Evolutionary conservation across 2,888 invertebrate species (phyloP), one percentile per base, ranked within the genome.

Genomic region (Ophonus ardosiacus): DNA sequence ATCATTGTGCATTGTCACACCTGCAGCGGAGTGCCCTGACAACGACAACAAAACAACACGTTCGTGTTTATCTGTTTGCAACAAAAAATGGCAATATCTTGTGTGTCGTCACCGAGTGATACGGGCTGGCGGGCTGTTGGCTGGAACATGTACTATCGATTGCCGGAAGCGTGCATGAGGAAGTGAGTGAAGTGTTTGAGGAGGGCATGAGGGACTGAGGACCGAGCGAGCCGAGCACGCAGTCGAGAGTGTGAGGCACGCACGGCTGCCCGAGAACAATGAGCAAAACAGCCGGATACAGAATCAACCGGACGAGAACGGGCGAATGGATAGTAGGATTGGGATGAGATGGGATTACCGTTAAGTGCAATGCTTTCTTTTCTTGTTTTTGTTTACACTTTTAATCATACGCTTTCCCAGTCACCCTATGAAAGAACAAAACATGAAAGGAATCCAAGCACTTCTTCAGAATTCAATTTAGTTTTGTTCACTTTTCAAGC

Each of bases 141-240:
- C 38, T 40, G 71, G 18, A 18, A 74, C 71, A 43, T 43, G 15
- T 68, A 43, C 40, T 74, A 74, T 74, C 71, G 71, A 74, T 74
- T 74, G 40, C 71, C 71, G 71, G 71, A 74, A 74, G 71, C 71
- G 71, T 74, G 71, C 71, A 74, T 74, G 71, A 74, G 71, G 71
- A 74, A 74, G 43, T 74, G 71, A 43, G 40, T 74, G 71, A 74
- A 74, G 71, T 74, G 71, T 74, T 74, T 74, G 71, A 74, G 71
- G 43, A 43, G 71, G 68, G 68, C 38, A 15, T 38, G 31, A 31
- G 31, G 68, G 68, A 68, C 40, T 38, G 31, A 31, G 31, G 31
- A 31, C 31, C 31, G 31, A 31, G 31, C 31, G 31, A 31, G 68
- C 68, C 31, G 31, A 31, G 68, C 68, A 68, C 68, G 65, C 65